Evolutionary conservation across 2,797 vertebrate species (phyloP).

Genomic region (Sebastes reedi): DNA sequence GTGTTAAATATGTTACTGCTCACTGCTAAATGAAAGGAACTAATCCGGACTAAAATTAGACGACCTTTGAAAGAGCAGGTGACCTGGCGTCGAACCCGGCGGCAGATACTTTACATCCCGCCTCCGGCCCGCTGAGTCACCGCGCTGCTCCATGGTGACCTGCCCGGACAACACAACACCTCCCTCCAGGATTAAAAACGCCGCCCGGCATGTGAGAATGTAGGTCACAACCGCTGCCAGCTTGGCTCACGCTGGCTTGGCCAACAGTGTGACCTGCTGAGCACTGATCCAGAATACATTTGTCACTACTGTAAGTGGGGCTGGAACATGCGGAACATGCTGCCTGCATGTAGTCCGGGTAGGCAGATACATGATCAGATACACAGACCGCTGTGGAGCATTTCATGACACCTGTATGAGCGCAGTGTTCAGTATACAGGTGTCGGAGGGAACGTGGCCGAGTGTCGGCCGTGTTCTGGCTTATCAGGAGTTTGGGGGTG

Average conservation of each 20-base stretch:
- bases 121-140: conserved; percentile 39
- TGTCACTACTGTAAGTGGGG: conserved; percentile 21
- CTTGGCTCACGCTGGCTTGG: conserved; percentile 30
- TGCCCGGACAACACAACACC: conserved; percentile 27
- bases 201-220: conserved; percentile 44
- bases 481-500: too few species aligned
- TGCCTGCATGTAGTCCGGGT: not conserved
- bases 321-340: not conserved
- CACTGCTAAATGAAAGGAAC: not conserved
- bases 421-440: not conserved
- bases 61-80: conserved; percentile 31
- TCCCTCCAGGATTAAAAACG: not conserved
- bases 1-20: not conserved
- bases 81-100: conserved; percentile 8
- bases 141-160: conserved; percentile 27
- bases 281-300: conserved; percentile 22
- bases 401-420: not conserved
- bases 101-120: not conserved
- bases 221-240: conserved; percentile 63
- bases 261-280: conserved; percentile 44
- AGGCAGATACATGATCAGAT: not conserved
- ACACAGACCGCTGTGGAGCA: too few species aligned
- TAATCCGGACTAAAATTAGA: not conserved
- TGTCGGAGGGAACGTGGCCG: too few species aligned
- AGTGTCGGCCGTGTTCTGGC: too few species aligned